phyloP scores from a whole-genome alignment of 2,888 invertebrate genomes.

The Nomada ruficornis region DNA sequence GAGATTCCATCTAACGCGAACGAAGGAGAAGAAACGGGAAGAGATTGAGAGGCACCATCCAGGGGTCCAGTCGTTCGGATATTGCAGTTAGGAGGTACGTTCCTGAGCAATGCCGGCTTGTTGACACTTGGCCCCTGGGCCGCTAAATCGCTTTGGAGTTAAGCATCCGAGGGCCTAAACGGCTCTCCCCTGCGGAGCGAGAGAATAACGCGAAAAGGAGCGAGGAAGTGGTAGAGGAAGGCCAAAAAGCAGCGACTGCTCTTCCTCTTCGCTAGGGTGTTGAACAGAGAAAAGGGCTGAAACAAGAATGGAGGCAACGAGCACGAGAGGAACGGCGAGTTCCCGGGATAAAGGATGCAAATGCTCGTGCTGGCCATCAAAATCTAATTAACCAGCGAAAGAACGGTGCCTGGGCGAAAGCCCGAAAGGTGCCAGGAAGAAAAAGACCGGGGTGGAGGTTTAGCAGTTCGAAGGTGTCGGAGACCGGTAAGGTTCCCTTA shows the following conservation, averaged over 20 bases:
- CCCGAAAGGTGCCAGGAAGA: conserved; percentile 70
- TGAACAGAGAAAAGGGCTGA: conserved; percentile 56
- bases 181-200: conserved; percentile 79
- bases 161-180: conserved; percentile 78
- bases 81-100: conserved; percentile 66
- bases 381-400: conserved; percentile 83
- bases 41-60: conserved; percentile 17
- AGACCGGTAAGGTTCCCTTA: conserved; percentile 74
- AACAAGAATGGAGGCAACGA: conserved; percentile 52
- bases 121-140: conserved; percentile 82
- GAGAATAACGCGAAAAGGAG: conserved; percentile 72
- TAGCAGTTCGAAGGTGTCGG: conserved; percentile 81
- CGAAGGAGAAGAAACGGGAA: background rate
- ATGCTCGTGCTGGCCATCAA: conserved; percentile 82
- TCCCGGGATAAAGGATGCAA: conserved; percentile 81
- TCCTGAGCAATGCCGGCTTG: conserved; percentile 77
- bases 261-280: conserved; percentile 27
- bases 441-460: conserved; percentile 68
- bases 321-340: conserved; percentile 63
- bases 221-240: conserved; percentile 28
- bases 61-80: conserved; percentile 52
- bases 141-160: conserved; percentile 81
- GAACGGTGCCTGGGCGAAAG: conserved; percentile 75
- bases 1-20: background rate
- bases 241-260: conserved; percentile 27